These are phyloP conservation scores for Sebastes flavidus DNA, from an alignment of 2,797 vertebrate species.

Conservation along the genomic window DNA sequence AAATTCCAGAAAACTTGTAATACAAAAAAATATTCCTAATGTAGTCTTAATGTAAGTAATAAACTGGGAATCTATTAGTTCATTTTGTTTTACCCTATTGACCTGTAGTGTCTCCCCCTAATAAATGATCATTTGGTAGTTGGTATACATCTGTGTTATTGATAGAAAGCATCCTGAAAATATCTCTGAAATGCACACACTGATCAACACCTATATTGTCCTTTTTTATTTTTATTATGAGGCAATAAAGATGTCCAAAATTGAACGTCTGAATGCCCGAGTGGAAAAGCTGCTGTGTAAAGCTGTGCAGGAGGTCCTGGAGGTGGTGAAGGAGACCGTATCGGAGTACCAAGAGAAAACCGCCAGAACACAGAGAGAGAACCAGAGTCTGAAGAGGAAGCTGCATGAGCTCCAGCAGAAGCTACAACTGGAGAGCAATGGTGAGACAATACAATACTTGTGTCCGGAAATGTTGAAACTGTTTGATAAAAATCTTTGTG, in stretches of 20 bases:
- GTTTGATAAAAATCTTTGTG: not conserved
- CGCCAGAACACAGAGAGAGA: constrained; percentile 77
- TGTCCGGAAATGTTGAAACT: not conserved
- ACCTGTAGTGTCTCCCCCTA: too few species aligned
- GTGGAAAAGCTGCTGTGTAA: constrained; percentile 75
- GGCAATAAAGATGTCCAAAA: constrained; percentile 64
- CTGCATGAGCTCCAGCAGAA: constrained; percentile 71
- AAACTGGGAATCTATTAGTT: too few species aligned
- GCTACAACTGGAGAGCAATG: constrained; percentile 16
- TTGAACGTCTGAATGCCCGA: constrained; percentile 76
- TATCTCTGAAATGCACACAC: not conserved
- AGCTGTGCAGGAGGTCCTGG: constrained; percentile 78
- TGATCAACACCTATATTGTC: not conserved
- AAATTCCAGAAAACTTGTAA: too few species aligned
- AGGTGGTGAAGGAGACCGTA: constrained; percentile 78
- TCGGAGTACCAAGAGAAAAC: constrained; percentile 80
- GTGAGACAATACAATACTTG: not conserved
- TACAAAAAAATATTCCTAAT: too few species aligned
- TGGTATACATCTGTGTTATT: not conserved
- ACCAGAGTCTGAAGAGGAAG: constrained; percentile 67
- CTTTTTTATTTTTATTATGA: not conserved
- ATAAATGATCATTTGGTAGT: not conserved
- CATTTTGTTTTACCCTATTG: too few species aligned
- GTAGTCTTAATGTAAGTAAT: too few species aligned
- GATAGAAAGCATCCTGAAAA: not conserved